Conservation (phyloP, 2,888 invertebrate species). For the Spicauda simplicius region DNA sequence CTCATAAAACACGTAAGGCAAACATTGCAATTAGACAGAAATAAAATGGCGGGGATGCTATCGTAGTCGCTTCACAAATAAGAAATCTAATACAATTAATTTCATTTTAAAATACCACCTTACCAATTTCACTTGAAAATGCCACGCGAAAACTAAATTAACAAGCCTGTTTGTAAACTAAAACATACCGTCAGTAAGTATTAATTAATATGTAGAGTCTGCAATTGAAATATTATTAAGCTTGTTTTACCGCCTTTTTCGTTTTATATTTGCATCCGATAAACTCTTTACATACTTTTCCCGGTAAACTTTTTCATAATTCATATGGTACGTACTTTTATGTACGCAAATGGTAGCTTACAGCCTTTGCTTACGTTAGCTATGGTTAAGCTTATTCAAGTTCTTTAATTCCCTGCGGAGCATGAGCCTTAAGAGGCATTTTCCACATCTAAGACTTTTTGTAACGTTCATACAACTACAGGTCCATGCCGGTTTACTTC, state of each 20-base stretch:
- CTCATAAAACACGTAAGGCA: no score
- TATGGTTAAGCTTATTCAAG: slow-evolving; percentile 33
- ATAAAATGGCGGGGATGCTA: no score
- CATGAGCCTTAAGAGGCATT: slow-evolving; percentile 30
- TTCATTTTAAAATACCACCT: no score
- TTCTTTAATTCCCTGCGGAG: slow-evolving; percentile 31
- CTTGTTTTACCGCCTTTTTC: slow-evolving; percentile 29
- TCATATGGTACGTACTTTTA: slow-evolving; percentile 22
- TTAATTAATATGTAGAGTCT: slow-evolving; percentile 27
- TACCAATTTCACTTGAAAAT: not conserved
- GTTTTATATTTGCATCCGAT: slow-evolving; percentile 34
- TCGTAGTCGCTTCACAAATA: no score
- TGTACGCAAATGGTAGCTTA: slow-evolving; percentile 23
- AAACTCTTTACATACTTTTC: slow-evolving; percentile 36
- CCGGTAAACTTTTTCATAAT: slow-evolving; percentile 31
- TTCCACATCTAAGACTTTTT: slow-evolving; percentile 27
- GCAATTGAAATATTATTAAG: slow-evolving; percentile 35
- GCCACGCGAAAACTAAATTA: slow-evolving; percentile 19
- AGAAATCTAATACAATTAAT: no score
- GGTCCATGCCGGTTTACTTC: slow-evolving; percentile 11
- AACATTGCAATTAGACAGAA: no score
- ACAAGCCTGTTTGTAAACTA: slow-evolving; percentile 19
- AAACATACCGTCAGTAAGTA: slow-evolving; percentile 16
- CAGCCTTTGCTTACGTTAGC: slow-evolving; percentile 32
- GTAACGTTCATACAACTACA: slow-evolving; percentile 33